Base-by-base conservation (phyloP, 1,140 invertebrate genomes). In the Platorchestia sp. region DNA sequence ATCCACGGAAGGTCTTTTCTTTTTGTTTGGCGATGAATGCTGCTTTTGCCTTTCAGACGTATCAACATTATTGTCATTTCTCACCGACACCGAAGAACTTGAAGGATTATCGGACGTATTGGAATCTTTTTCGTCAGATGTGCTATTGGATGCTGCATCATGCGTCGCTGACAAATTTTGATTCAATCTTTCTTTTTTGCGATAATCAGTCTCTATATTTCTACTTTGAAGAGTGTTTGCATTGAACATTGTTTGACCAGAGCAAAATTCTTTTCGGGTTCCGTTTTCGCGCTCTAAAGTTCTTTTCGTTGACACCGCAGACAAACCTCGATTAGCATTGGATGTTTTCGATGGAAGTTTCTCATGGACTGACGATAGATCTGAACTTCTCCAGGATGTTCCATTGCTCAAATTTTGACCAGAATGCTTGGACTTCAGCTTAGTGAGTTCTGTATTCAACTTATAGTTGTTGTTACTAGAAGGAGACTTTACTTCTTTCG, bases 381-480 rank as follows among this genome's bases (percentile, higher is more conserved):
- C 44, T 43, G 87, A 42, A 90, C 27, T 90, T 90, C 41, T 42
- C 41, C 87, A 42, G 44, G 44, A 44, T 90, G 41, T 43, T 42
- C 87, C 87, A 44, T 90, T 90, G 41, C 87, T 90, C 27, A 44
- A 42, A 42, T 90, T 90, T 90, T 75, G 59, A 22, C 59, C 59
- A 75, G 59, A 41, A 90, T 90, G 41, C 42, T 90, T 43, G 0
- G 22, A 42, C 36, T 43, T 90, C 87, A 90, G 41, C 42, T 43
- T 90, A 10, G 44, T 90, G 42, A 90, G 41, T 90, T 90, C 87
- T 90, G 44, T 42, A 89, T 89, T 89, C 27, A 89, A 44, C n/a
- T 89, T 89, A 27, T 42, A 89, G 41, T 89, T 45, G 40, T 93
- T 93, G 40, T 93, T 45, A 45, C 44, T 47, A 16, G 91, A 45